phyloP scores from a whole-genome alignment of 2,797 vertebrate species.

The Triplophysa bombifrons region DNA sequence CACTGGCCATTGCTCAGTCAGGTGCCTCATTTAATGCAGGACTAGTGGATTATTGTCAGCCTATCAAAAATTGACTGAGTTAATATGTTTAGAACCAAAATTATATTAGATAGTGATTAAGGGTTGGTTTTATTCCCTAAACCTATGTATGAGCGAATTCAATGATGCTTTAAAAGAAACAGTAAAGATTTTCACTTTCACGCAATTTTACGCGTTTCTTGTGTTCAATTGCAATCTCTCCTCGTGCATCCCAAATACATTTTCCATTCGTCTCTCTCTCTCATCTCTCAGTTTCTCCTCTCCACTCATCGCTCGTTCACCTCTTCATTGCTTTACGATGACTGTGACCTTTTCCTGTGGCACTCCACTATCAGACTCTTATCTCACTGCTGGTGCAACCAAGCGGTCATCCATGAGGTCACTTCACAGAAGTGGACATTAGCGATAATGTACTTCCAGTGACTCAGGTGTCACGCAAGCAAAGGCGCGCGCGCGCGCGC shows the following conservation, averaged over 20 bases:
- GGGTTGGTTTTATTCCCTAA: too few relatives aligned
- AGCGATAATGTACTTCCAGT: conserved; percentile 61
- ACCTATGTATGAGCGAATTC: too few relatives aligned
- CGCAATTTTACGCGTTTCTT: neutral
- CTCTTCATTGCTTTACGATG: conserved; percentile 55
- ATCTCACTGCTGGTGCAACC: conserved; percentile 49
- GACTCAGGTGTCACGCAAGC: conserved; percentile 54
- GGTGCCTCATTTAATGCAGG: too few relatives aligned
- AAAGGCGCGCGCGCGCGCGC: neutral
- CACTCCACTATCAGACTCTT: conserved; percentile 57
- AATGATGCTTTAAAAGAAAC: neutral
- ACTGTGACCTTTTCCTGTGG: conserved; percentile 55
- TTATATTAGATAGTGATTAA: too few relatives aligned
- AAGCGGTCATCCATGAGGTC: conserved; percentile 58
- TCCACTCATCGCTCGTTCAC: conserved; percentile 34
- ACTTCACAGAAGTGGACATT: conserved; percentile 62
- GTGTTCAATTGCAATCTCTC: neutral
- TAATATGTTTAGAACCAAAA: too few relatives aligned
- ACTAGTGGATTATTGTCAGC: too few relatives aligned
- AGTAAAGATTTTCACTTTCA: neutral
- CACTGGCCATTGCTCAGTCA: neutral
- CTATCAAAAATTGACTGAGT: too few relatives aligned
- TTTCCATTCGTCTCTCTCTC: conserved; percentile 18
- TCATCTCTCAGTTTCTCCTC: conserved; percentile 15
- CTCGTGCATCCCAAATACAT: conserved; percentile 2